Evolutionary conservation across 1,140 invertebrate species (phyloP).

Genomic region (Pachyrhynchus sulphureomaculatus): DNA sequence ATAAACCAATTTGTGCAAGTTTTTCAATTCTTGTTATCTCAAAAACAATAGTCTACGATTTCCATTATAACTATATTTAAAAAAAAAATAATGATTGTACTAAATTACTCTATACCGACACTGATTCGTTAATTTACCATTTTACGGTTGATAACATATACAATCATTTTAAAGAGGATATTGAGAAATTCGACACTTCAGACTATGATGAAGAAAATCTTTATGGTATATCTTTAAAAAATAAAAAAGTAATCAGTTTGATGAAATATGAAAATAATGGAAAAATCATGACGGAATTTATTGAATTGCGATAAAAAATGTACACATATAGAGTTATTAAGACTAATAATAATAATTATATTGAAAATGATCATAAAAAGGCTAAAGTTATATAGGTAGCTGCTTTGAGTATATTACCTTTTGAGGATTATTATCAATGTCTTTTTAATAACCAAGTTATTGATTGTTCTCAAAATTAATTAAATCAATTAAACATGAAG

Average conservation of each 20-base stretch:
- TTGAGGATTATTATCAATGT: too few relatives aligned
- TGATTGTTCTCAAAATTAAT: too few relatives aligned
- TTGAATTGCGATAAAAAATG: conserved; percentile 50
- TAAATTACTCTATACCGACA: conserved; percentile 54
- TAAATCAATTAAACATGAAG: too few relatives aligned
- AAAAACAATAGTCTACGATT: too few relatives aligned
- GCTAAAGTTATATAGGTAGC: conserved; percentile 1
- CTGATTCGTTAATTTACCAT: too few relatives aligned
- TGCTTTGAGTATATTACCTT: too few relatives aligned
- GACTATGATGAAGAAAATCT: not conserved
- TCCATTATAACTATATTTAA: conserved; percentile 35
- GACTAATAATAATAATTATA: too few relatives aligned
- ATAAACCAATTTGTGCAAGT: conserved; percentile 48
- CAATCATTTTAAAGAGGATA: conserved; percentile 32
- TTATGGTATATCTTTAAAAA: conserved; percentile 41
- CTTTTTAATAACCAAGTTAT: too few relatives aligned
- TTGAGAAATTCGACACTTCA: too few relatives aligned
- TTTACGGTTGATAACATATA: too few relatives aligned
- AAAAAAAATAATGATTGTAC: conserved; percentile 42
- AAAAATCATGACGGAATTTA: conserved; percentile 43
- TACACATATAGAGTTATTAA: conserved; percentile 38
- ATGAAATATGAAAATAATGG: conserved; percentile 40
- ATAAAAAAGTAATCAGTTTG: conserved; percentile 56
- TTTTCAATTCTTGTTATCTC: conserved; percentile 43
- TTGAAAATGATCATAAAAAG: conserved; percentile 13